Evolutionary conservation across 2,888 invertebrate genomes (phyloP).

Genomic region (Syrista parreyssii): DNA sequence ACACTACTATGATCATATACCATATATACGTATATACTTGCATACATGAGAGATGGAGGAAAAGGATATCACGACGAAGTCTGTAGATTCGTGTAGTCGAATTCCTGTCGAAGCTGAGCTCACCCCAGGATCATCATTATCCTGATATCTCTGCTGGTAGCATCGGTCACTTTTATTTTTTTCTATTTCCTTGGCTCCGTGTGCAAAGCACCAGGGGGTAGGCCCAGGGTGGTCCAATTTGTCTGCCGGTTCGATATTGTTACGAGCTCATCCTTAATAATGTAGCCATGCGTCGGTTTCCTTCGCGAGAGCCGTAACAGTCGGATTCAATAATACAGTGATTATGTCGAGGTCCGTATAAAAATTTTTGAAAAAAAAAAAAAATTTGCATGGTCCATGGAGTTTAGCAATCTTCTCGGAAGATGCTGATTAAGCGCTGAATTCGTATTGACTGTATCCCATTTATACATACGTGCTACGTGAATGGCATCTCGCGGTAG

Average conservation of each 20-base stretch:
- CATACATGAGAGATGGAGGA: background rate
- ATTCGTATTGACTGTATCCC: background rate
- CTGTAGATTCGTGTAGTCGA: background rate
- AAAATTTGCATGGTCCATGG: background rate
- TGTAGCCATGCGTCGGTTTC: conserved; percentile 15
- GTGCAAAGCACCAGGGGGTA: conserved; percentile 49
- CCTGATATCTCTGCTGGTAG: conserved; percentile 48
- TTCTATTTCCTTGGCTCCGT: conserved; percentile 47
- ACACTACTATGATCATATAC: background rate
- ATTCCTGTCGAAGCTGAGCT: conserved; percentile 7
- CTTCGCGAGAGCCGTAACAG: background rate
- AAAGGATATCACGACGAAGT: background rate
- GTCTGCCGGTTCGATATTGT: conserved; percentile 63
- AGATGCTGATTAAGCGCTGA: background rate
- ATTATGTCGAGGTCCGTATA: background rate
- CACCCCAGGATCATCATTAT: conserved; percentile 37
- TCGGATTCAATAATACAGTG: background rate
- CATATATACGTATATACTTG: background rate
- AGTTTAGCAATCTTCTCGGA: background rate
- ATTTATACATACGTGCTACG: background rate
- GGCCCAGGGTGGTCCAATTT: conserved; percentile 65
- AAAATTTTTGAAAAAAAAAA: background rate
- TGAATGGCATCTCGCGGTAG: background rate
- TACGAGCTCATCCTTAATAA: conserved; percentile 65
- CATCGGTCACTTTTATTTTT: conserved; percentile 42